A percentile compares a stretch with the other conserved stretches of the same genome.
Evolutionary conservation across 2,888 invertebrate species (phyloP).

Genomic region (Syrphus vitripennis): DNA sequence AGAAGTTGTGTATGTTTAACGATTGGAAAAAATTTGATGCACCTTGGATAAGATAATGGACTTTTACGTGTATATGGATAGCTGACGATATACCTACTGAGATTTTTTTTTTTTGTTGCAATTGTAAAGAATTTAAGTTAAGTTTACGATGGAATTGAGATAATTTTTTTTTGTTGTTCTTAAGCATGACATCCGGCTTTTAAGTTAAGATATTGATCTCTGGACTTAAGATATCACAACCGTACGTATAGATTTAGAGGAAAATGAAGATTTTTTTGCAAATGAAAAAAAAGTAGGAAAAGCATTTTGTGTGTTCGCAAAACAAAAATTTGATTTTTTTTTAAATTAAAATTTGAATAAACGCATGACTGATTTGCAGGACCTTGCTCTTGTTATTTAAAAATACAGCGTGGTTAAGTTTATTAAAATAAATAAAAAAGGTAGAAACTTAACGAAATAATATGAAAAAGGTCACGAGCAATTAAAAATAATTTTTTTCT

Average conservation of each 20-base stretch:
- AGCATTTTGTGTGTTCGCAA: background rate
- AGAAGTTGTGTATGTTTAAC: constrained; percentile 54
- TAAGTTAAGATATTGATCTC: background rate
- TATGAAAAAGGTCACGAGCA: no score
- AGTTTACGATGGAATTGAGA: background rate
- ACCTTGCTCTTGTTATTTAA: no score
- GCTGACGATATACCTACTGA: constrained; percentile 39
- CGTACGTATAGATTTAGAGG: background rate
- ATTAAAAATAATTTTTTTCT: no score
- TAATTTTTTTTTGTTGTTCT: background rate
- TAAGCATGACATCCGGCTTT: constrained; percentile 7
- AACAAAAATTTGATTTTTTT: no score
- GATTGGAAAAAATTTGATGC: constrained; percentile 64
- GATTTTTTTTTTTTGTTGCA: constrained; percentile 11
- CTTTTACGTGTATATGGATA: constrained; percentile 42
- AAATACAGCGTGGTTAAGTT: no score
- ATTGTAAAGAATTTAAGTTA: background rate
- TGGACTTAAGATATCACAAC: background rate
- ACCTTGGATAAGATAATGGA: constrained; percentile 56
- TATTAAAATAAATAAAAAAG: no score
- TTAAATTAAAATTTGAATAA: no score
- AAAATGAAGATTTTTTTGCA: background rate
- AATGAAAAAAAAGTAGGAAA: no score
- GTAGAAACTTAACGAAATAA: no score
- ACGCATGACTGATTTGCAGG: no score